Evolutionary conservation across 2,113 vertebrate genomes (phyloP), one percentile per base, ranked within the genome.

Genomic region (Atlantisia rogersi): DNA sequence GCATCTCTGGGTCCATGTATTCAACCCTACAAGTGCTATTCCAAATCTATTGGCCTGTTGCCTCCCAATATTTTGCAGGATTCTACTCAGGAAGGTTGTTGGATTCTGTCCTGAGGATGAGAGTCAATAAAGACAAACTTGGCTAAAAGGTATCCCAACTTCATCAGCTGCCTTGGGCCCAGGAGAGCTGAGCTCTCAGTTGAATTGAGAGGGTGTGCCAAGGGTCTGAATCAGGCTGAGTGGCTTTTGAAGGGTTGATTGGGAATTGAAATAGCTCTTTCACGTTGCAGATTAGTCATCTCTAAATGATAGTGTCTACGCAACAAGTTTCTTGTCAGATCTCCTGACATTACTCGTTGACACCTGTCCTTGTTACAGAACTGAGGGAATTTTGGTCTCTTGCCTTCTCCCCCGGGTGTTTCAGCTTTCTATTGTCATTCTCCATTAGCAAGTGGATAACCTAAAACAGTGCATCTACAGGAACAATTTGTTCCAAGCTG

Each of bases 401-500:
- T 62, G 68, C 52, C 67, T 89, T 85, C 64, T 84, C 20, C 58
- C 60, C 39, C 0, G 11, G 53, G 48, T 42, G 32, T 87, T 82
- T 83, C 9, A 82, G 44, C 62, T 94, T 88, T 87, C 87, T 91
- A 18, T 71, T 95, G 91, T 85, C 44, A n/a, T 37, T 90, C 62
- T 81, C 68, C 7, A 15, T 91, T 85, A 94, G 73, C 26, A 70
- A 79, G 68, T 79, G 75, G 78, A 86, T 82, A 93, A 78, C 63
- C 79, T 55, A 46, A 94, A 90, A 6, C 50, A 32, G 15, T 44
- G 68, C 37, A 15, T 76, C 86, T 82, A 79, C 75, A 96, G 68
- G 81, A 97, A 95, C 82, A 85, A 50, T 94, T 92, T 96, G 81
- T 95, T 94, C 86, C 62, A 76, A 77, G 71, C 70, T 82, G 55